Conservation (phyloP, 2,797 vertebrate species). For the Yasuhikotakia modesta region DNA sequence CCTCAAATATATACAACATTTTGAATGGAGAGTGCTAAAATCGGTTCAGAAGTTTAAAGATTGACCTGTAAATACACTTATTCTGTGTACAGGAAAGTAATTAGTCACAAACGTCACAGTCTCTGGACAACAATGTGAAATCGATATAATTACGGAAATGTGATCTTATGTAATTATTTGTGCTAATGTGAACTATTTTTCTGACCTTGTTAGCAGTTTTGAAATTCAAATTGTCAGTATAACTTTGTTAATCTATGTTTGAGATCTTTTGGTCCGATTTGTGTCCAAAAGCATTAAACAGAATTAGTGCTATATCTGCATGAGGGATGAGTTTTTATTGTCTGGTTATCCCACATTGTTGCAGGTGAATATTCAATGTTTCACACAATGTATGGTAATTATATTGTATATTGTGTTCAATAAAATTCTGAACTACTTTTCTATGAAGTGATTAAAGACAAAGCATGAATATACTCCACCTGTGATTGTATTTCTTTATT, state of each 20-base stretch:
- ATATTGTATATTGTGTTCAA: conserved; percentile 98
- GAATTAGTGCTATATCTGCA: conserved; percentile 90
- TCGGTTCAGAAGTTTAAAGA: conserved; percentile 60
- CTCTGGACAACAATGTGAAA: conserved; percentile 82
- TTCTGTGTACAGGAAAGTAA: conserved; percentile 67
- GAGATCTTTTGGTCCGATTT: conserved; percentile 85
- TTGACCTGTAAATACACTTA: conserved; percentile 53
- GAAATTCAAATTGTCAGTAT: conserved; percentile 85
- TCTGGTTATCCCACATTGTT: conserved; percentile 87
- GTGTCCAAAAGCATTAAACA: conserved; percentile 84
- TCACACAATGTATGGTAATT: conserved; percentile 97
- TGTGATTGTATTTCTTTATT: conserved; percentile 46
- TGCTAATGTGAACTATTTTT: conserved; percentile 90
- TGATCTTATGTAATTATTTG: conserved; percentile 87
- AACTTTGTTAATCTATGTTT: conserved; percentile 86
- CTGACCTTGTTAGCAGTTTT: conserved; percentile 87
- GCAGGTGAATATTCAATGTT: conserved; percentile 89
- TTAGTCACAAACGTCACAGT: conserved; percentile 79
- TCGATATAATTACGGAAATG: conserved; percentile 80
- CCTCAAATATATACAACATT: conserved; percentile 62
- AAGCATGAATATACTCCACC: conserved; percentile 86
- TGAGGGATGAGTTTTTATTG: conserved; percentile 86
- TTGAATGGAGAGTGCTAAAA: conserved; percentile 72
- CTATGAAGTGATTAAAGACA: conserved; percentile 98
- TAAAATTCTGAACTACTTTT: conserved; percentile 97